Evolutionary conservation across 2,797 vertebrate species (phyloP).

Genomic region (Emydoidea blandingii): DNA sequence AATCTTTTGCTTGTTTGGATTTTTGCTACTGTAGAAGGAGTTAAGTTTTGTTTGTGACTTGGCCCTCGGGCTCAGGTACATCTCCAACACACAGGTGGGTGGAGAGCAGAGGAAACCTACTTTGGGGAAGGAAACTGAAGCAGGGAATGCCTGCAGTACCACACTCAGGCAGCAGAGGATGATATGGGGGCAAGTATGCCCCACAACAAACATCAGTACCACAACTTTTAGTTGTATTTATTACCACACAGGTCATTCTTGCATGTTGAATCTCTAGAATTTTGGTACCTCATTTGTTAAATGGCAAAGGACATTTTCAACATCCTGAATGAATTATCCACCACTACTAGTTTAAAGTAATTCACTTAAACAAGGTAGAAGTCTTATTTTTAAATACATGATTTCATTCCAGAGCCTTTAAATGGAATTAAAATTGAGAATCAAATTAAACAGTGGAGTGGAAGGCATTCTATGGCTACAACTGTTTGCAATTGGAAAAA

Average conservation of each 20-base stretch:
- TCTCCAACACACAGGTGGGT: background rate
- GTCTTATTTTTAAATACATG: background rate
- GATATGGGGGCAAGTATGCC: background rate
- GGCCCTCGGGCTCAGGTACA: background rate
- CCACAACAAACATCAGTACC: background rate
- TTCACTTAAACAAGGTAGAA: background rate
- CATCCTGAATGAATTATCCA: background rate
- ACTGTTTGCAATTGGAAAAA: slow-evolving; percentile 31
- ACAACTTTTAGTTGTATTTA: background rate
- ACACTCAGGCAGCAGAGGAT: background rate
- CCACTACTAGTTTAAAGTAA: accelerated
- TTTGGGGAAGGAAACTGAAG: background rate
- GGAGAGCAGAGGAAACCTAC: background rate
- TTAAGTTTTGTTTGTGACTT: no score
- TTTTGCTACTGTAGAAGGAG: no score
- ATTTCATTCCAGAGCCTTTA: background rate
- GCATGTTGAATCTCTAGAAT: background rate
- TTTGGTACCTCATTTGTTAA: background rate
- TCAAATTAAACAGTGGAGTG: background rate
- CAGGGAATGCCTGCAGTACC: background rate
- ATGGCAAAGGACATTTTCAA: background rate
- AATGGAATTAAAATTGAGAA: background rate
- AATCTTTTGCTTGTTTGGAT: no score
- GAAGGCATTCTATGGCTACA: slow-evolving; percentile 16
- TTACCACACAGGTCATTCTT: background rate